phyloP scores from a whole-genome alignment of 2,113 vertebrate genomes.

The Platysternon megacephalum region DNA sequence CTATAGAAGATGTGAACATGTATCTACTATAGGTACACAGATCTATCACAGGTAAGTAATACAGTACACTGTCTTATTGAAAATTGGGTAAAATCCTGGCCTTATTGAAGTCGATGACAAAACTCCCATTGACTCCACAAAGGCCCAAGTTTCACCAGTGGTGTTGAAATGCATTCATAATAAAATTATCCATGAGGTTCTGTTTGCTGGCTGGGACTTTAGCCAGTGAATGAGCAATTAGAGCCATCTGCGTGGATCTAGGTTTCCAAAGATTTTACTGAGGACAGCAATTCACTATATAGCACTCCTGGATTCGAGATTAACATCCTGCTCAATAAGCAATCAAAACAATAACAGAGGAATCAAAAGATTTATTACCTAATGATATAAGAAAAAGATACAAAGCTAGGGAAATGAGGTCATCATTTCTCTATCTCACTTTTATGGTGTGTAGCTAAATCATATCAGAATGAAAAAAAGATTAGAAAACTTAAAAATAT shows the following conservation, averaged over 20 bases:
- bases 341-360: neutral
- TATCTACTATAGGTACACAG: neutral
- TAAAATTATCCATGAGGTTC: neutral
- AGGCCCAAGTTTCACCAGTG: neutral
- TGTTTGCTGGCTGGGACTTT: neutral
- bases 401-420: neutral
- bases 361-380: neutral
- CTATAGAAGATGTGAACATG: neutral
- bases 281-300: neutral
- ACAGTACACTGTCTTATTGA: neutral
- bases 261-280: neutral
- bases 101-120: neutral
- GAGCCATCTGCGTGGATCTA: neutral
- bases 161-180: neutral
- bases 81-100: neutral
- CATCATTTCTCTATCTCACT: neutral
- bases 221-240: neutral
- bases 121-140: neutral
- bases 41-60: neutral
- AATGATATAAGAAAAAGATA: neutral
- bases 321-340: neutral
- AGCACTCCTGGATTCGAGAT: neutral
- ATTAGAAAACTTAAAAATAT: neutral
- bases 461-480: neutral
- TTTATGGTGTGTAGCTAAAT: neutral